These are phyloP conservation scores for Lordiphosa collinella DNA, from an alignment of 1,140 invertebrate genomes.

Conservation along the genomic window DNA sequence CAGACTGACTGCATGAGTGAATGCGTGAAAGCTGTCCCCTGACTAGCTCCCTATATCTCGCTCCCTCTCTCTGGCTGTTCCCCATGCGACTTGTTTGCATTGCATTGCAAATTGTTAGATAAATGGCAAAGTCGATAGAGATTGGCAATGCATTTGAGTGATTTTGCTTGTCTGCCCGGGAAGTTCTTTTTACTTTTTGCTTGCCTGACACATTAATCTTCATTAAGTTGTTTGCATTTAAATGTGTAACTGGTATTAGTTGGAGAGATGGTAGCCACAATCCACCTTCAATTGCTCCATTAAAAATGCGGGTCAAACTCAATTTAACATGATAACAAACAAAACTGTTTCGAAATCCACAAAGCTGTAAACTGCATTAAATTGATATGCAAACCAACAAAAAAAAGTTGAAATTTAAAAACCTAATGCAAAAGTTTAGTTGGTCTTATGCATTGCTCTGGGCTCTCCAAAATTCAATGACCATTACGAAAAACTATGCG, in stretches of 20 bases:
- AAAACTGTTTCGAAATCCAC: constrained; percentile 14
- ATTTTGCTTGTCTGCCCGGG: constrained; percentile 24
- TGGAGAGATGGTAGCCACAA: too few species aligned
- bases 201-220: constrained; percentile 56
- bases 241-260: constrained; percentile 15
- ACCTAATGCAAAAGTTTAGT: background rate
- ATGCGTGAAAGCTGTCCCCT: constrained; percentile 24
- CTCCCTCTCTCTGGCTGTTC: background rate
- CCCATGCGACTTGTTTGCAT: constrained; percentile 25
- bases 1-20: constrained; percentile 20
- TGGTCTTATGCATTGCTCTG: background rate
- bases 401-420: too few species aligned
- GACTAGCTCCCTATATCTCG: constrained; percentile 3
- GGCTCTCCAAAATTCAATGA: constrained; percentile 45
- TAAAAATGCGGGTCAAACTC: constrained; percentile 23
- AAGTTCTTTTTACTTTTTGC: background rate
- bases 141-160: constrained; percentile 40
- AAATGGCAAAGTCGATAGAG: constrained; percentile 54
- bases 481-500: constrained; percentile 51
- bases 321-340: constrained; percentile 40
- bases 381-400: constrained; percentile 27
- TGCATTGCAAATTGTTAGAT: constrained; percentile 52
- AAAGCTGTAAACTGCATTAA: constrained; percentile 39
- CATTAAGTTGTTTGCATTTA: constrained; percentile 50
- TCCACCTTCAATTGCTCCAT: background rate